Evolutionary conservation across 2,888 invertebrate species (phyloP), one percentile per base, ranked within the genome.

Genomic region (Drosophila rellima): DNA sequence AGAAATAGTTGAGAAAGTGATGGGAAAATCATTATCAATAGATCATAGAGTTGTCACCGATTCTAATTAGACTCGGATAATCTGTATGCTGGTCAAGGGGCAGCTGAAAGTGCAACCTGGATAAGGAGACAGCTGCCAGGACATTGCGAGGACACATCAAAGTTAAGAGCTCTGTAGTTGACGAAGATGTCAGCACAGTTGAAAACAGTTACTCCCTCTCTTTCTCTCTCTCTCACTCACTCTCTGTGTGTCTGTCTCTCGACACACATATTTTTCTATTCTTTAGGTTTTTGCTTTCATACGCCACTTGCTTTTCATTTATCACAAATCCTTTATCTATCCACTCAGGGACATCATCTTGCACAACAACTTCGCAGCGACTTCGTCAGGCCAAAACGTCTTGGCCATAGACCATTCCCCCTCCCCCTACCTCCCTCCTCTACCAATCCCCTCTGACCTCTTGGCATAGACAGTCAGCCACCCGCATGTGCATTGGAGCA

Each of bases 401-500:
- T 72, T 78, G 64, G 65, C 62, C 70, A 51, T 55, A 51, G 40
- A 39, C 45, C 35, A 31, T 13, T 13, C 10, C 20, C 44, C 40
- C 7, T n/a, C 8, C 13, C 60, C 13, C 8, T n/a, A n/a, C 8
- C 45, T 31, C 17, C 42, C 50, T 51, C 29, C 23, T n/a, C 2
- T 3, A 6, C 42, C 11, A 13, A 5, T 23, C 15, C 57, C 17
- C 23, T 17, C 26, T 45, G 56, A 55, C 54, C 54, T 55, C 54
- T 55, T 55, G 54, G 42, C 45, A 47, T 31, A 26, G 39, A 39
- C 26, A 52, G 56, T 55, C 55, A 74, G 71, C 78, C 74, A 70
- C 89, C 88, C 87, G 80, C 80, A 90, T 89, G 89, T 89, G 85
- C 90, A 91, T 74, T 85, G 85, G 79, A 89, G 89, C 89, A 84